phyloP scores from a whole-genome alignment of 1,140 invertebrate genomes.

The Mercenaria mercenaria region DNA sequence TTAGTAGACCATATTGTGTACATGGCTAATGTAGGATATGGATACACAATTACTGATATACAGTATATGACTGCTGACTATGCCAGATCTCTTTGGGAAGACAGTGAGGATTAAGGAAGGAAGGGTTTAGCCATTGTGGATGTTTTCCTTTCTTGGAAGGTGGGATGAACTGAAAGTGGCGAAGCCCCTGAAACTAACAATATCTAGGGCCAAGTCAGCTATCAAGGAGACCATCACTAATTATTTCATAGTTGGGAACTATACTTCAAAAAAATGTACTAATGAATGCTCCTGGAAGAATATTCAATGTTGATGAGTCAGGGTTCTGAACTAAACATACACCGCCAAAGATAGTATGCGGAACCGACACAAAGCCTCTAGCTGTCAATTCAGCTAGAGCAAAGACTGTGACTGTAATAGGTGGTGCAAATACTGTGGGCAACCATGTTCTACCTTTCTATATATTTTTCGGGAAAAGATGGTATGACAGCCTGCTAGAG shows the following conservation, averaged over 20 bases:
- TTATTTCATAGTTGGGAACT: too few species aligned
- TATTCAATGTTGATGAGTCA: slow-evolving; percentile 58
- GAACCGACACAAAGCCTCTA: not conserved
- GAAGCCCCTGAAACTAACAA: slow-evolving; percentile 38
- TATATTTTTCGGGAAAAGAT: not conserved
- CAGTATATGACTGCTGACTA: not conserved
- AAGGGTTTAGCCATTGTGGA: slow-evolving; percentile 29
- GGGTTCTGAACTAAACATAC: slow-evolving; percentile 38
- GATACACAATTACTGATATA: not conserved
- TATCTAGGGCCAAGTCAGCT: slow-evolving; percentile 29
- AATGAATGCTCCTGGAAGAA: slow-evolving; percentile 6
- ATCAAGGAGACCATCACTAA: slow-evolving; percentile 32
- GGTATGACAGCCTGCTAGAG: too few species aligned
- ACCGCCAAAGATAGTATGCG: slow-evolving; percentile 15
- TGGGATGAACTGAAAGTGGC: slow-evolving; percentile 36
- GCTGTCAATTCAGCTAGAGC: not conserved
- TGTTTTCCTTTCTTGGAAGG: slow-evolving; percentile 52
- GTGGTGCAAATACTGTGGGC: slow-evolving; percentile 27
- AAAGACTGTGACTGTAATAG: slow-evolving; percentile 37
- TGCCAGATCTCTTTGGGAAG: slow-evolving; percentile 16
- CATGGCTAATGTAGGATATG: too few species aligned
- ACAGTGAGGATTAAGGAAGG: not conserved
- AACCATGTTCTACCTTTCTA: slow-evolving; percentile 39
- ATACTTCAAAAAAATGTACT: slow-evolving; percentile 11
- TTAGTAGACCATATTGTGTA: slow-evolving; percentile 3